These are phyloP conservation scores for Megalopta genalis DNA, from an alignment of 1,140 invertebrate species.

Conservation along the genomic window DNA sequence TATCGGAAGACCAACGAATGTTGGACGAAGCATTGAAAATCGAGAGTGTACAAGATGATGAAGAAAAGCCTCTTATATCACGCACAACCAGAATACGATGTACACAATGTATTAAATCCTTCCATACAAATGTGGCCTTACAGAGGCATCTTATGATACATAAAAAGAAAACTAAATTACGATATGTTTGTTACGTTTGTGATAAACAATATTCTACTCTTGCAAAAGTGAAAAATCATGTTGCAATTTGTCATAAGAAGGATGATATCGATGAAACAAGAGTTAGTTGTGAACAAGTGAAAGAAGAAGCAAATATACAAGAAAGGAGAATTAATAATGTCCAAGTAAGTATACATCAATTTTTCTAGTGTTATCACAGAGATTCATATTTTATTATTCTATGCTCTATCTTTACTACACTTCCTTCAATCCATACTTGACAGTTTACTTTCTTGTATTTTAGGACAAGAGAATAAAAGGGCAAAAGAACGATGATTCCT, in stretches of 20 bases:
- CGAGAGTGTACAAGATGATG: constrained; percentile 62
- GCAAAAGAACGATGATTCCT: constrained; percentile 8
- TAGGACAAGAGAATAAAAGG: constrained; percentile 35
- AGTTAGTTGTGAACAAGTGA: constrained; percentile 24
- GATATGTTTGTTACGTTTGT: constrained; percentile 72
- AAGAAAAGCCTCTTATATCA: constrained; percentile 68
- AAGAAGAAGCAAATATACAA: constrained; percentile 14
- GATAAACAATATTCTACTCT: constrained; percentile 67
- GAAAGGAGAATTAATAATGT: constrained; percentile 26
- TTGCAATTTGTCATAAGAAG: constrained; percentile 52
- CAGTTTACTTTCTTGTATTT: background rate
- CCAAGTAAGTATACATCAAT: constrained; percentile 13
- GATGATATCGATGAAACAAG: constrained; percentile 46
- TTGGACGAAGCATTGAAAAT: constrained; percentile 7
- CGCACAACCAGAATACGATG: constrained; percentile 68
- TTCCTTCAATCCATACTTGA: background rate
- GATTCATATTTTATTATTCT: background rate
- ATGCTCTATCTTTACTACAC: background rate
- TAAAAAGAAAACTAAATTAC: constrained; percentile 63
- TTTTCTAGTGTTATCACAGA: background rate
- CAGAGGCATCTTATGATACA: constrained; percentile 67
- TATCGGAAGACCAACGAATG: constrained; percentile 4
- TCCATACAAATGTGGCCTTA: constrained; percentile 60
- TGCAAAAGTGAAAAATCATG: constrained; percentile 66
- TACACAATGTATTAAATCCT: constrained; percentile 68